Conservation (phyloP, 1,140 invertebrate genomes). For the Heliconius eleuchia region DNA sequence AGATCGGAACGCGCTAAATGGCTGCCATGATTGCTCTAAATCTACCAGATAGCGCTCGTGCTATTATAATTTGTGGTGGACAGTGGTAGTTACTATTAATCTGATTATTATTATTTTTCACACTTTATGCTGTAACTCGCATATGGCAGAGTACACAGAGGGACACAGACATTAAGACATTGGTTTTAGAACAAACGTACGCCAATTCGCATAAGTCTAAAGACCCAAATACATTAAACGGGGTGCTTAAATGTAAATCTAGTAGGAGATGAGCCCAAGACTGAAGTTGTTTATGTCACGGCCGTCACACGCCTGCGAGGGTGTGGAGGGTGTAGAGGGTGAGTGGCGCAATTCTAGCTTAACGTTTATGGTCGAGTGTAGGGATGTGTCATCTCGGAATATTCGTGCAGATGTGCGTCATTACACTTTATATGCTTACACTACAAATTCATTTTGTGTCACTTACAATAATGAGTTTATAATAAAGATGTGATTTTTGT, state of each 20-base stretch:
- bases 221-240: conserved; percentile 4
- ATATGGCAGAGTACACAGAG: no score
- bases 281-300: not conserved
- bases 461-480: not conserved
- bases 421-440: not conserved
- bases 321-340: no score
- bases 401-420: conserved; percentile 4
- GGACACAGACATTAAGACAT: no score
- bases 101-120: no score
- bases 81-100: not conserved
- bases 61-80: not conserved
- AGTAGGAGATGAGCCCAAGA: not conserved
- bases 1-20: conserved; percentile 21
- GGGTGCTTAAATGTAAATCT: conserved; percentile 12
- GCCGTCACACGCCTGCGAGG: conserved; percentile 1
- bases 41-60: not conserved
- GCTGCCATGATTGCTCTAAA: conserved; percentile 23
- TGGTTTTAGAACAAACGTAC: not conserved
- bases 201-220: not conserved
- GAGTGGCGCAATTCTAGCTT: conserved; percentile 1
- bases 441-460: not conserved
- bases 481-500: not conserved
- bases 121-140: no score
- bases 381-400: conserved; percentile 3
- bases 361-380: not conserved